Evolutionary conservation across 2,888 invertebrate species (phyloP), one percentile per base, ranked within the genome.

Genomic region (Zelleria hepariella): DNA sequence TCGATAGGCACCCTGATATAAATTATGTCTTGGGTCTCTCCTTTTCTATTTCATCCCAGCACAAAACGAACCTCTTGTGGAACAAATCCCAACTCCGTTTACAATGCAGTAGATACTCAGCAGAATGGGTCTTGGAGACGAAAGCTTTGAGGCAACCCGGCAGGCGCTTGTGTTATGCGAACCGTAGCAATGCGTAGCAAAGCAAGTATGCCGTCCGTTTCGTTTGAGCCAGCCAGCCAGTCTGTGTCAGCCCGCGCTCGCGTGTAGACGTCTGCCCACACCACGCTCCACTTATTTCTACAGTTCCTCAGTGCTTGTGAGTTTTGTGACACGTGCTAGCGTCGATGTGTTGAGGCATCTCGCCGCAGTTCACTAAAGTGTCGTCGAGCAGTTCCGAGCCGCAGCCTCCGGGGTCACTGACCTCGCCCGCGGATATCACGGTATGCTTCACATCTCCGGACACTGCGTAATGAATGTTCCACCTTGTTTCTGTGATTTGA

Each of bases 361-460:
- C 48, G 15, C 24, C 24, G 24, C n/a, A 23, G 47, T n/a, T 47
- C 15, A n/a, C n/a, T n/a, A 56, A 18, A 24, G 51, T 58, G 52
- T 21, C 51, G 23, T 8, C 58, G 20, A 58, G 49, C 49, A 25
- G 20, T 15, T 8, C n/a, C 58, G 27, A 15, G 27, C 8, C 53
- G 20, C 42, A 23, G 52, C 32, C 26, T 51, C 32, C 67, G 73
- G 70, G 80, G 76, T 73, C 83, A 74, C 67, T 79, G 80, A 82
- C 83, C 80, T 77, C 72, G 61, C 51, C 58, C 10, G 60, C 42
- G 26, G 57, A 48, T 57, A 57, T 57, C 57, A 57, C 57, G 57
- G 57, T 57, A 48, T 20, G 57, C 55, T 25, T 53, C 25, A 61
- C 73, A 68, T 70, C 60, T 53, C 59, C 42, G 23, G 3, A n/a